A percentile compares a stretch with the other conserved stretches of the same genome.
Conservation (phyloP, 2,113 vertebrate species). For the Lophura nycthemera region DNA sequence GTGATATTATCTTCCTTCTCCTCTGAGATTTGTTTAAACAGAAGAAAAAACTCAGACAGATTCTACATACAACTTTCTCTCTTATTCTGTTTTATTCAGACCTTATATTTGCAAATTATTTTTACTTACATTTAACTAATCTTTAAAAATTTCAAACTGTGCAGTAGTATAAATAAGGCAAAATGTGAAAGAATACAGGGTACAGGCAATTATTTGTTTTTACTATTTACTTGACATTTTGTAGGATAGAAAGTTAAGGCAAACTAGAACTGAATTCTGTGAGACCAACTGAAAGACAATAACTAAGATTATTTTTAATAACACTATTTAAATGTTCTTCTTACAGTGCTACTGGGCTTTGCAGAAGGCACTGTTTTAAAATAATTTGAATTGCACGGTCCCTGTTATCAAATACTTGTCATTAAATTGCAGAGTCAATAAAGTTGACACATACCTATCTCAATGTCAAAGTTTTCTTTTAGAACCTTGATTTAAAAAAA, state of each 20-base stretch:
- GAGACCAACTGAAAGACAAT: constrained; percentile 54
- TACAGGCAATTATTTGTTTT: background rate
- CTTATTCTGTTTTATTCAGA: background rate
- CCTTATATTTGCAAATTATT: background rate
- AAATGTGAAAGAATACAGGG: background rate
- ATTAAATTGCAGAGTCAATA: background rate
- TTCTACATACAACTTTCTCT: background rate
- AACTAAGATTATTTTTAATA: constrained; percentile 55
- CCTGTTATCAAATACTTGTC: background rate
- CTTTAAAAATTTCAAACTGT: background rate
- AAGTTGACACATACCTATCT: background rate
- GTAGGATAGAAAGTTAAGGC: constrained; percentile 52
- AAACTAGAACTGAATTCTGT: constrained; percentile 22
- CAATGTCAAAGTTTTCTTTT: background rate
- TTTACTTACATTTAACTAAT: background rate
- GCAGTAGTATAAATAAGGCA: background rate
- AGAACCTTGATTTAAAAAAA: constrained; percentile 34
- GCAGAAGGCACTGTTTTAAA: background rate
- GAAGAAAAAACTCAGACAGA: background rate
- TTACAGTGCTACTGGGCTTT: background rate
- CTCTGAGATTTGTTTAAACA: background rate
- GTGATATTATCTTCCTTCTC: background rate
- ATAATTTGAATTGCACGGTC: background rate
- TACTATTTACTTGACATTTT: constrained; percentile 28
- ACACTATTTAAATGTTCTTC: background rate